Percentiles rank a stretch among this genome's conserved stretches.
These are phyloP conservation scores for Ornithoptera alexandrae DNA, from an alignment of 2,888 invertebrate species.

Conservation along the genomic window DNA sequence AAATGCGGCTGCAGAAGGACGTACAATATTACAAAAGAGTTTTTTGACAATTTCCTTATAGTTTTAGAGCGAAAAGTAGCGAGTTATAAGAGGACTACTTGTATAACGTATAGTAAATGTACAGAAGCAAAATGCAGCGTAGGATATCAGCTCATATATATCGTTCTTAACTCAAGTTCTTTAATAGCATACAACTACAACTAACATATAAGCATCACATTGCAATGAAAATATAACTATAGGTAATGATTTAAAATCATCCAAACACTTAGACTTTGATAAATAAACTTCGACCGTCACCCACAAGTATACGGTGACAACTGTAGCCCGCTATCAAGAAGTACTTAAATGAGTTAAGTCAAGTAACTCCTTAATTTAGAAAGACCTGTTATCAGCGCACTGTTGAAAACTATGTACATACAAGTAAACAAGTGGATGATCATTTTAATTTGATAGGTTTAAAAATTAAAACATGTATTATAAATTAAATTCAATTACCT, in stretches of 20 bases:
- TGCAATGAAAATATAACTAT: constrained; percentile 2
- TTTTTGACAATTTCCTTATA: no score
- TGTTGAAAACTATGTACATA: constrained; percentile 35
- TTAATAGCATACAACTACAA: constrained; percentile 10
- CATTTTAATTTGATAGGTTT: background rate
- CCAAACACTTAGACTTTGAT: constrained; percentile 28
- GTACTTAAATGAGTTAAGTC: constrained; percentile 55
- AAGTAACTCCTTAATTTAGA: constrained; percentile 53
- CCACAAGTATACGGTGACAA: constrained; percentile 1
- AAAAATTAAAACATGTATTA: background rate
- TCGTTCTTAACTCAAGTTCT: constrained; percentile 4
- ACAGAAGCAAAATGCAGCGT: constrained; percentile 24
- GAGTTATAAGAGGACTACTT: no score
- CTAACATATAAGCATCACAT: constrained; percentile 19
- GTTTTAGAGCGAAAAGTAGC: no score
- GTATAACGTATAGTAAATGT: background rate
- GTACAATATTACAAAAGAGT: no score
- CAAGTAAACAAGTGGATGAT: constrained; percentile 24
- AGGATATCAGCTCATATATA: constrained; percentile 10
- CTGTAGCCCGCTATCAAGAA: constrained; percentile 43
- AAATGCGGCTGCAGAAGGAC: no score
- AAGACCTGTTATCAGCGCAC: constrained; percentile 23
- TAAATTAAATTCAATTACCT: constrained; percentile 6
- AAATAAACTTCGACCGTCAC: constrained; percentile 30
- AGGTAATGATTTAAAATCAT: constrained; percentile 26